Conservation (phyloP, 2,113 vertebrate genomes). For the Ammodytes marinus region DNA sequence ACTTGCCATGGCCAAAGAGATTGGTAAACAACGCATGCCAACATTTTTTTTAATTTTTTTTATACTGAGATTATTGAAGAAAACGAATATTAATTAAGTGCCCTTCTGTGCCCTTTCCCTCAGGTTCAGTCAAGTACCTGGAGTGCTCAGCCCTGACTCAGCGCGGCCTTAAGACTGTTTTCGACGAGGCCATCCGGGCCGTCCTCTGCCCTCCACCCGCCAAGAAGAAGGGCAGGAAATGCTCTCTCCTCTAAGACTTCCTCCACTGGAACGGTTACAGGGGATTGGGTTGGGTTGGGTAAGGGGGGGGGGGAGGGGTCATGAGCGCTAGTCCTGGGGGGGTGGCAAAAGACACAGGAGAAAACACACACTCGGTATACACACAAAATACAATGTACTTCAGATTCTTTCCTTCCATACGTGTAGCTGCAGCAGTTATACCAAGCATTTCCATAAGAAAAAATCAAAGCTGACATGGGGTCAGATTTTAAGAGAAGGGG, state of each 20-base stretch:
- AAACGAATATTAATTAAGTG: not conserved
- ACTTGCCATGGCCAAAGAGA: slow-evolving; percentile 98
- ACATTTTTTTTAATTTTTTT: not conserved
- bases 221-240: slow-evolving; percentile 94
- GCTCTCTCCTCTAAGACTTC: slow-evolving; percentile 89
- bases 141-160: slow-evolving; percentile 98
- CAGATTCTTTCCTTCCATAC: slow-evolving; percentile 72
- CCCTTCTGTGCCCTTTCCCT: not conserved
- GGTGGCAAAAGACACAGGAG: slow-evolving; percentile 60
- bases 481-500: slow-evolving; percentile 61
- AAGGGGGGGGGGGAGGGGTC: not conserved
- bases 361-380: slow-evolving; percentile 68
- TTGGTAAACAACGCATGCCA: slow-evolving; percentile 83
- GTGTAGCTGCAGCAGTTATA: slow-evolving; percentile 63
- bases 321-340: slow-evolving; percentile 73
- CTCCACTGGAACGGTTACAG: slow-evolving; percentile 51
- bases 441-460: slow-evolving; percentile 48
- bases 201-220: slow-evolving; percentile 96
- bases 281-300: slow-evolving; percentile 44
- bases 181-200: slow-evolving; percentile 97
- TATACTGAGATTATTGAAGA: not conserved
- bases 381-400: slow-evolving; percentile 67
- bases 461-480: slow-evolving; percentile 25
- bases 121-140: slow-evolving; percentile 96
- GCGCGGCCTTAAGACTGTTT: slow-evolving; percentile 98